Percentiles rank a stretch among this genome's conserved stretches.
Conservation (phyloP, 2,113 vertebrate genomes). For the Tympanuchus pallidicinctus region DNA sequence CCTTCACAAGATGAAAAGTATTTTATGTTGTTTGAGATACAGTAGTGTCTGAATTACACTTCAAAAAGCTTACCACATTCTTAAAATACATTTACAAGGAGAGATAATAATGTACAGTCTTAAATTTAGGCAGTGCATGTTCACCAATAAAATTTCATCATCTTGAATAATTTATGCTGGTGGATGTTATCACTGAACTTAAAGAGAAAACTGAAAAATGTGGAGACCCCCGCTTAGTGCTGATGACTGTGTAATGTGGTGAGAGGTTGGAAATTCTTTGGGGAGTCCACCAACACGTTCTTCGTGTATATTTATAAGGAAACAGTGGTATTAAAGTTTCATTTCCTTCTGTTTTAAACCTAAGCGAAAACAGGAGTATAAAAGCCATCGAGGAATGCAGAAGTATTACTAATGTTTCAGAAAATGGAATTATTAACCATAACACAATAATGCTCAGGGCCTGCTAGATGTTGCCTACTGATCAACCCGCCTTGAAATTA, state of each 20-base stretch:
- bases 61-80: slow-evolving; percentile 63
- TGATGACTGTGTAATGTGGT: slow-evolving; percentile 58
- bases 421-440: slow-evolving; percentile 74
- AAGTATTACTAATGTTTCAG: slow-evolving; percentile 68
- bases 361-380: slow-evolving; percentile 37
- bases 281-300: slow-evolving; percentile 52
- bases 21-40: slow-evolving; percentile 71
- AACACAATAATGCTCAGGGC: slow-evolving; percentile 64
- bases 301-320: slow-evolving; percentile 61
- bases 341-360: slow-evolving; percentile 51
- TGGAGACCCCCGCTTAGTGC: slow-evolving; percentile 58
- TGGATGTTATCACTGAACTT: slow-evolving; percentile 64
- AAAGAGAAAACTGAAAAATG: slow-evolving; percentile 66
- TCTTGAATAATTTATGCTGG: slow-evolving; percentile 70
- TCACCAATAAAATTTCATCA: slow-evolving; percentile 67
- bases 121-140: slow-evolving; percentile 65
- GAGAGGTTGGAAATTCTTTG: slow-evolving; percentile 53
- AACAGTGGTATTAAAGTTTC: slow-evolving; percentile 61
- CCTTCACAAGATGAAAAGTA: slow-evolving; percentile 69
- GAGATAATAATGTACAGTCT: slow-evolving; percentile 72
- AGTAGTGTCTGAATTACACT: slow-evolving; percentile 67
- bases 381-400: slow-evolving; percentile 45
- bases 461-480: slow-evolving; percentile 66
- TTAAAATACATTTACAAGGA: slow-evolving; percentile 69
- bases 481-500: slow-evolving; percentile 68